These are phyloP conservation scores for Microtus richardsoni DNA, from an alignment of 2,113 vertebrate species.

Conservation along the genomic window DNA sequence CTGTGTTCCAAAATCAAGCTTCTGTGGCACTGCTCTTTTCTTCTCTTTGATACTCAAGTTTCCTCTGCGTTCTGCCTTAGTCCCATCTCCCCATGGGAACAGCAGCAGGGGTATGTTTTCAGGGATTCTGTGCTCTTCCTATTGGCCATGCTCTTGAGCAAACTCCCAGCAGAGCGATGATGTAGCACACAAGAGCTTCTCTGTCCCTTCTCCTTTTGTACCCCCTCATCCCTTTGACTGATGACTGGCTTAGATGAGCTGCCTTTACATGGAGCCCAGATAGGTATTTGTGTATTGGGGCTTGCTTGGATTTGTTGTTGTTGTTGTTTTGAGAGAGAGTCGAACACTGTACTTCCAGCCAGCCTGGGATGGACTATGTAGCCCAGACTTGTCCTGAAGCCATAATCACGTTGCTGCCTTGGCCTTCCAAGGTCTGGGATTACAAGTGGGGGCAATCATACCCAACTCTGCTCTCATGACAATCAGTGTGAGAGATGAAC, in stretches of 20 bases:
- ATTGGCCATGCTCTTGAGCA: no score
- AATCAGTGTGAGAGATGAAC: neutral
- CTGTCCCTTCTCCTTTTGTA: neutral
- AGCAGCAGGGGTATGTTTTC: neutral
- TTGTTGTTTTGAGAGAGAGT: neutral
- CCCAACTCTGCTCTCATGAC: neutral
- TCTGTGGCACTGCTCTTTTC: rapidly evolving
- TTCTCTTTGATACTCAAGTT: neutral
- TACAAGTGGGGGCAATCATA: neutral
- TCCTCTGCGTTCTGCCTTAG: neutral
- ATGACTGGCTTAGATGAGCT: neutral
- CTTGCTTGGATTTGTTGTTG: neutral
- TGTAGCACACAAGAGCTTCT: neutral
- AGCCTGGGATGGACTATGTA: neutral
- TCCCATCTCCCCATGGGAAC: neutral
- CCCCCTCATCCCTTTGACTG: neutral
- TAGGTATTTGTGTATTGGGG: neutral
- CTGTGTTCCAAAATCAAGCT: neutral
- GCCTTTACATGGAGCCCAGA: neutral
- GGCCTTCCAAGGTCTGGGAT: neutral
- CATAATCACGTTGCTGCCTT: neutral
- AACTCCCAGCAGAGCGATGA: neutral
- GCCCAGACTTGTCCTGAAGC: neutral
- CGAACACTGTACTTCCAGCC: neutral
- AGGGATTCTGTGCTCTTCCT: neutral